Percentiles rank a stretch among this genome's conserved stretches.
Conservation (phyloP, 2,113 vertebrate species). For the Sceloporus tristichus region DNA sequence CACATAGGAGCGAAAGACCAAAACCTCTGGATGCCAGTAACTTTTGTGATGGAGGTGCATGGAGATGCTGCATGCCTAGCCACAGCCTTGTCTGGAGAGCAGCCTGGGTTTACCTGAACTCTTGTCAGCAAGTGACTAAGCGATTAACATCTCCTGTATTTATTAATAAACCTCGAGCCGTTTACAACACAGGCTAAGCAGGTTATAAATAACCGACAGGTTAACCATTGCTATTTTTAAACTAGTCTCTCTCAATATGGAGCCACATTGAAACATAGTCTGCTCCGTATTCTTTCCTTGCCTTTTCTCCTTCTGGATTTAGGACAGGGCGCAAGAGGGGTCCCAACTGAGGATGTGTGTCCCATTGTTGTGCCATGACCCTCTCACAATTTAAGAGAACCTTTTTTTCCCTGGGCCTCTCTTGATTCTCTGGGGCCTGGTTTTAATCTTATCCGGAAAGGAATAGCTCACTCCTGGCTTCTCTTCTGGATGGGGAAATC, state of each 20-base stretch:
- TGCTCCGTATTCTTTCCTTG: not conserved
- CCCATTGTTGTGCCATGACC: too few relatives aligned
- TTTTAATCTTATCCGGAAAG: fast-evolving
- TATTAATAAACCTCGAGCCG: conserved; percentile 9
- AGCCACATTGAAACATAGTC: not conserved
- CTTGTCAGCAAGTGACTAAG: not conserved
- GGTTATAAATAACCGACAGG: conserved; percentile 36
- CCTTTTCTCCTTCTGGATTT: too few relatives aligned
- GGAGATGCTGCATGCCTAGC: not conserved
- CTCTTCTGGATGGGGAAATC: conserved; percentile 1
- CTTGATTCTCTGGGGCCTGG: not conserved
- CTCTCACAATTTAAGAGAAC: too few relatives aligned
- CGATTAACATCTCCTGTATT: not conserved
- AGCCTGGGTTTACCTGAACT: not conserved
- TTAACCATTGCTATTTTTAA: conserved; percentile 35
- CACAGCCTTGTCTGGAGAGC: not conserved
- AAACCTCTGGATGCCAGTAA: too few relatives aligned
- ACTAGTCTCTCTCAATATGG: not conserved
- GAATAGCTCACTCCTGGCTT: not conserved
- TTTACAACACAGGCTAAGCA: not conserved
- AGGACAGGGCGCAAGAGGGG: too few relatives aligned
- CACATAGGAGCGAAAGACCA: too few relatives aligned
- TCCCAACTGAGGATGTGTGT: too few relatives aligned
- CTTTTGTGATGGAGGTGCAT: too few relatives aligned
- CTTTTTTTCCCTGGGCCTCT: too few relatives aligned